A percentile compares a stretch with the other conserved stretches of the same genome.
Conservation (phyloP, 2,113 vertebrate genomes). For the Ceuthmochares aereus region DNA sequence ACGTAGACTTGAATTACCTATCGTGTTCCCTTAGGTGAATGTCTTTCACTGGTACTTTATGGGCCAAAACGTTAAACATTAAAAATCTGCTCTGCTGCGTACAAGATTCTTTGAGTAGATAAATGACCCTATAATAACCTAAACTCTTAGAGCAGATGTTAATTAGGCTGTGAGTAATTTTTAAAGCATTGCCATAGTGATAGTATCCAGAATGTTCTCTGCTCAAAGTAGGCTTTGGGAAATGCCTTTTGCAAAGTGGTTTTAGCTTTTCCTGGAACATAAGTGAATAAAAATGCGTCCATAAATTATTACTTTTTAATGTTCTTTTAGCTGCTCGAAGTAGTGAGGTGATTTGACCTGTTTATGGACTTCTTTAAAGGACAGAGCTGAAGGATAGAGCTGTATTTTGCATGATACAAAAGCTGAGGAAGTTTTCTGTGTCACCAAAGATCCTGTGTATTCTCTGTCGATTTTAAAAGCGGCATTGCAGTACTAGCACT, state of each 20-base stretch:
- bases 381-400: neutral
- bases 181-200: neutral
- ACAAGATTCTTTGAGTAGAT: constrained; percentile 33
- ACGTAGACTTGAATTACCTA: neutral
- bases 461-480: neutral
- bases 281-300: neutral
- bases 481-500: neutral
- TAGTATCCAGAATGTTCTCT: neutral
- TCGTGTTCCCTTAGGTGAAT: neutral
- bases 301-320: neutral
- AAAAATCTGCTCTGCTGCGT: constrained; percentile 16
- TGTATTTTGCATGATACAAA: neutral
- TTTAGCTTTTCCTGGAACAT: neutral
- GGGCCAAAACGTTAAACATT: constrained; percentile 51
- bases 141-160: constrained; percentile 21
- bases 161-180: constrained; percentile 50
- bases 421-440: neutral
- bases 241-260: neutral
- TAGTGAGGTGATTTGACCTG: neutral
- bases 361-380: neutral
- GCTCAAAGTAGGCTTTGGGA: constrained; percentile 4
- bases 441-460: neutral
- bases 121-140: constrained; percentile 30
- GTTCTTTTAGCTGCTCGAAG: neutral
- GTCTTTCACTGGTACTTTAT: neutral